Evolutionary conservation across 2,888 invertebrate species (phyloP), one percentile per base, ranked within the genome.

Genomic region (Myopa tessellatipennis): DNA sequence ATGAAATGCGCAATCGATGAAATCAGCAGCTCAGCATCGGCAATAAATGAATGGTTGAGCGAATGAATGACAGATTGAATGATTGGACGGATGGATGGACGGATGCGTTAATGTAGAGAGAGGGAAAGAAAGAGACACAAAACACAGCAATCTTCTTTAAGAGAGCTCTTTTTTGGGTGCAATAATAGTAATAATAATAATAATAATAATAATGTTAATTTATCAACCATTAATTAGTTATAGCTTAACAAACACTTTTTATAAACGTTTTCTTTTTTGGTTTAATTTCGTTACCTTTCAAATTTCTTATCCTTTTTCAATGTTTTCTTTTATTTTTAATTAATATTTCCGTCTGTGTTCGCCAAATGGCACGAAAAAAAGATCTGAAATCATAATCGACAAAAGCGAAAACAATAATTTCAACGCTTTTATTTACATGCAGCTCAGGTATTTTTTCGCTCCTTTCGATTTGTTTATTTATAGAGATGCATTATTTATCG

Each of bases 1-100:
- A 74, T 55, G 74, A 74, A 74, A 74, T 68, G 74, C 68, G 67
- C 74, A 74, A 67, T 68, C 74, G 34, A 67, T 50, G 50, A 6
- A 61, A 34, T 61, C 61, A 61, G 1, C n/a, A 61, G 14, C 18
- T 7, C 26, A 61, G 6, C n/a, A 61, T 61, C 61, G 4, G 26
- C 61, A 26, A 61, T 34, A 26, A 61, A 26, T 61, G 61, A 61
- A 61, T 61, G 18, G n/a, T n/a, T 26, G 8, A 61, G n/a, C n/a
- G 34, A 61, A 61, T 61, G 18, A 61, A 61, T 26, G 8, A 26
- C 4, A n/a, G 61, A 61, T n/a, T 61, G 10, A 18, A 18, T 61
- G 18, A 10, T n/a, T 61, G 34, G n/a, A 26, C 3, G 10, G n/a
- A 18, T 61, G 18, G 1, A 5, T 61, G 34, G n/a, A 26, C 3